Evolutionary conservation across 2,113 vertebrate species (phyloP), one percentile per base, ranked within the genome.

Genomic region (Sphyrna mokarran): DNA sequence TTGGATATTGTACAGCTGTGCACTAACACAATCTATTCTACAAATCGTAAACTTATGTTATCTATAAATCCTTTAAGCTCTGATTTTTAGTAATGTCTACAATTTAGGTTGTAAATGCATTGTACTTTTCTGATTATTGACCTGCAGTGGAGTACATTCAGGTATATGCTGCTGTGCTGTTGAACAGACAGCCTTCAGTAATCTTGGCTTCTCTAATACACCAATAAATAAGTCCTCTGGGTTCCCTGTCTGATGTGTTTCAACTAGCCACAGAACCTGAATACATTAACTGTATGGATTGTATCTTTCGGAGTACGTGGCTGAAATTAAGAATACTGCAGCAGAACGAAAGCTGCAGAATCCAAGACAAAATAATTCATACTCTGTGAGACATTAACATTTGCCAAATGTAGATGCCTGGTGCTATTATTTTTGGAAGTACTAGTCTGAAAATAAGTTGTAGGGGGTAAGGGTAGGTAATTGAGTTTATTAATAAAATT

Each of bases 131-230:
- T 94, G 86, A 95, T 43, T 7, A 76, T 54, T 95, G 80, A 76
- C 87, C 95, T 95, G 96, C 94, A 96, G 96, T 96, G 96, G 87
- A 96, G 86, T 96, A 95, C 94, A 95, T 87, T 78, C 78, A 89
- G 86, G 85, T 70, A 96, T 54, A 78, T 94, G 70, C 89, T 95
- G 96, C 96, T 96, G 96, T 76, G 96, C 96, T 80, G 93, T 86
- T 70, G 66, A 91, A 43, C 40, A 37, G 80, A 68, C 37, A 87
- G 94, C 20, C 85, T 96, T 86, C 66, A 89, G 37, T 95, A 96
- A 83, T 94, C 95, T 96, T 95, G 95, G 90, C 63, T 95, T 95
- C 91, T 96, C 83, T 76, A 78, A 43, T 95, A 63, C 95, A 96
- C 40, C 86, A 96, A 96, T 96, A 94, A 95, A 54, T 66, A 94